These are phyloP conservation scores for Zaprionus ornatus DNA, from an alignment of 1,140 invertebrate genomes.

Conservation along the genomic window DNA sequence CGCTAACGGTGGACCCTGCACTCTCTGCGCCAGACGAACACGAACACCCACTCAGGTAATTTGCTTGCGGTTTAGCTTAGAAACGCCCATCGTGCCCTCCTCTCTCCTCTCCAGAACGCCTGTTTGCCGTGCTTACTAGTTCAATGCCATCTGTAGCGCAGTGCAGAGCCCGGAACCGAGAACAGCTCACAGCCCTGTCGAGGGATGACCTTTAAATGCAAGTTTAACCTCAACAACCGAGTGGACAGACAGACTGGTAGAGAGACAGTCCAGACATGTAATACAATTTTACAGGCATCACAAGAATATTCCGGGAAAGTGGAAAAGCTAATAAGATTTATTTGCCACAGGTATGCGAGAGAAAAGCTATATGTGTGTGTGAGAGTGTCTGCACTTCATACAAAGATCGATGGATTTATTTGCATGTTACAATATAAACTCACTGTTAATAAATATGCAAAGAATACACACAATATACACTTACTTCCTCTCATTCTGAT, in stretches of 20 bases:
- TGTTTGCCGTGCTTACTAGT: constrained; percentile 43
- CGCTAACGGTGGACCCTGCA: constrained; percentile 4
- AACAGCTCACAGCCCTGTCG: neutral
- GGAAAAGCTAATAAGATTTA: constrained; percentile 48
- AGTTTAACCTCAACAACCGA: constrained; percentile 36
- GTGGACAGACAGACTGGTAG: constrained; percentile 11
- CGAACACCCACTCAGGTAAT: constrained; percentile 2
- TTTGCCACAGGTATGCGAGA: constrained; percentile 30
- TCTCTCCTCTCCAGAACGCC: neutral
- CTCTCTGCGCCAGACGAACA: neutral
- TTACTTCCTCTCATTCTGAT: too few species aligned
- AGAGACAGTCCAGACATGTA: constrained; percentile 35
- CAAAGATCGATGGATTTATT: neutral
- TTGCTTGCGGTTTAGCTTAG: constrained; percentile 23
- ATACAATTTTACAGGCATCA: constrained; percentile 38
- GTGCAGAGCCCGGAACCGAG: constrained; percentile 16
- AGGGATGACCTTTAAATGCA: constrained; percentile 76
- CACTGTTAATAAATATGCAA: neutral
- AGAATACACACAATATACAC: too few species aligned
- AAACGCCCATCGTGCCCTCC: neutral
- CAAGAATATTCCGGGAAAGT: constrained; percentile 42
- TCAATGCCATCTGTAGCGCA: constrained; percentile 51
- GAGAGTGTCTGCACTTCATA: neutral
- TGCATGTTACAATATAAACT: neutral
- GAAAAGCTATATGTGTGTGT: neutral